Evolutionary conservation across 2,888 invertebrate genomes (phyloP), one percentile per base, ranked within the genome.

Genomic region (Cheilosia variabilis): DNA sequence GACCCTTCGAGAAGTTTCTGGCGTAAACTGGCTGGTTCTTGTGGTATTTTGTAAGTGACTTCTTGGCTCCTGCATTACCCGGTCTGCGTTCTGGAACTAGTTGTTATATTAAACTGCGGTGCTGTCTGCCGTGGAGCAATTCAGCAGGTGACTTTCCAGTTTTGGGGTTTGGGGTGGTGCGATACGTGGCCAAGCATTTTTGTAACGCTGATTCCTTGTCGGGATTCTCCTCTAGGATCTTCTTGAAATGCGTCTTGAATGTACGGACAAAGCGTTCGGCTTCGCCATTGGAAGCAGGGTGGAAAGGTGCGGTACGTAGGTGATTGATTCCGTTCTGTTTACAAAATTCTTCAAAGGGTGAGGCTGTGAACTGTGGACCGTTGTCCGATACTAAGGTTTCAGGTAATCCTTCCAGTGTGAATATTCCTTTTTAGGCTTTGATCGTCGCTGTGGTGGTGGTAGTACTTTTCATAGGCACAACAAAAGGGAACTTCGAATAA

Each of bases 331-430:
- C 87, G 58, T 88, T 88, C 47, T 57, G 52, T 17, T 60, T 72
- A 41, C 88, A 87, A 86, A 89, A 88, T 3, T 55, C 10, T 68
- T 86, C 57, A 60, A 89, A 87, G 27, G 88, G 78, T 24, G 31
- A 45, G 37, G 89, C 87, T 27, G 45, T 50, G 57, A 89, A 88
- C 52, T 87, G 87, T 19, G 84, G 62, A 22, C 88, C 88, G 62
- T 89, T 89, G 63, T 89, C 88, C 5, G 87, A 87, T 3, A 88
- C 88, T 3, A 88, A 57, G 9, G 84, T 63, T 45, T 80, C 80
- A 3, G 89, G 87, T 10, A 88, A 47, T 13, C 15, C 41, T 2
- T 41, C 19, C 37, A 60, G 24, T 37, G 60, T 53, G 27, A 60
- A 73, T 53, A 73, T 73, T 5, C 34, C 13, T 4, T 31, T 62